Base-by-base conservation (phyloP, 2,797 vertebrate species). In the Synanceia verrucosa region DNA sequence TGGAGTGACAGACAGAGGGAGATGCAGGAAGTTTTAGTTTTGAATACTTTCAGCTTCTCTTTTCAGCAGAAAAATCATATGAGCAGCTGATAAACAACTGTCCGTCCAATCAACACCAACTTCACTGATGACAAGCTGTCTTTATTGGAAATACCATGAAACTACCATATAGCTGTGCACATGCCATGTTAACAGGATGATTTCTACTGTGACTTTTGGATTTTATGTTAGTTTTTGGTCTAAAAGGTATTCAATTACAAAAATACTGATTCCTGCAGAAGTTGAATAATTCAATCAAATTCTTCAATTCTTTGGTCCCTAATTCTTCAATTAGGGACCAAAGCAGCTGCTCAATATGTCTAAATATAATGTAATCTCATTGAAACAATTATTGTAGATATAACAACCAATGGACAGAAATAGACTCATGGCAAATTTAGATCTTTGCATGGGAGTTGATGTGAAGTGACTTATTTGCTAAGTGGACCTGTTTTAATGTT, bases 381-480 rank as follows among this genome's bases (percentile, higher is more conserved):
- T 46, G 16, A 31, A 28, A 53, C 39, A 39, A 29, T 59, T 13
- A 53, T 11, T 59, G 47, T 39, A 36, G 29, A 31, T 29, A 7
- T 4, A 39, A 12, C 23, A 41, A 18, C 21, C 16, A 34, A 33
- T 47, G 24, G 24, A 14, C n/a, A 21, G 23, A n/a, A 13, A 6
- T 50, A 50, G 23, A 50, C 28, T n/a, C 13, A 18, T 39, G 33
- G n/a, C n/a, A n/a, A n/a, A n/a, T n/a, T n/a, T n/a, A n/a, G n/a
- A n/a, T n/a, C n/a, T n/a, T n/a, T n/a, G n/a, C n/a, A n/a, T 44
- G 53, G 24, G 44, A 48, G 28, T 23, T 23, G 72, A 29, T 57
- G 69, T 55, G 60, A 73, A 69, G 47, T 53, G 9, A 73, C 53
- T 39, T 47, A 9, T 53, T 62, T 62, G 24, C 44, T 62, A 58